phyloP scores from a whole-genome alignment of 2,113 vertebrate species.

The Naja naja region DNA sequence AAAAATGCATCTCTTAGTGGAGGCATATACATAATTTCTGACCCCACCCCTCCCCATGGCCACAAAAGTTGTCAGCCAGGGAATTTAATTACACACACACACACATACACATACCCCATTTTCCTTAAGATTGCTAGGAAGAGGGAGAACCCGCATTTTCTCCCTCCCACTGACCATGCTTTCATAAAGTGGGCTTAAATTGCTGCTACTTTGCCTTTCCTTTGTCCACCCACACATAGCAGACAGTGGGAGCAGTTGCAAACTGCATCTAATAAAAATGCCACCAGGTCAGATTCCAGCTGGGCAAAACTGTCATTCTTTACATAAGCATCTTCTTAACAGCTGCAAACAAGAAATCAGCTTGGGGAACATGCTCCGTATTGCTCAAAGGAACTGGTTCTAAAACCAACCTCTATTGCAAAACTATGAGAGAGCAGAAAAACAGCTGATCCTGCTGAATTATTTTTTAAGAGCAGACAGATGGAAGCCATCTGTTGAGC shows the following conservation, averaged over 20 bases:
- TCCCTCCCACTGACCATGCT: background rate
- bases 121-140: background rate
- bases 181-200: background rate
- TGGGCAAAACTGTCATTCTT: background rate
- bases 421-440: background rate
- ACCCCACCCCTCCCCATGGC: background rate
- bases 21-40: background rate
- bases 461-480: slow-evolving; percentile 10
- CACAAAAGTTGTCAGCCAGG: background rate
- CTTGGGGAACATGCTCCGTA: background rate
- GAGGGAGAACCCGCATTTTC: background rate
- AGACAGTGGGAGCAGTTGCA: background rate
- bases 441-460: background rate
- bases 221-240: background rate
- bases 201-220: background rate
- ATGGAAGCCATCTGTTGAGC: slow-evolving; percentile 30
- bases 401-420: background rate
- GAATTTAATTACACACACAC: background rate
- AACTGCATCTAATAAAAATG: background rate
- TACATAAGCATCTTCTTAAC: background rate
- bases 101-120: background rate
- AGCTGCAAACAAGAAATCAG: slow-evolving; percentile 1
- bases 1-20: background rate
- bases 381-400: background rate
- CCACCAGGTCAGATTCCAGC: background rate